These are phyloP conservation scores for Papilio gigon DNA, from an alignment of 2,888 invertebrate genomes.

Conservation along the genomic window DNA sequence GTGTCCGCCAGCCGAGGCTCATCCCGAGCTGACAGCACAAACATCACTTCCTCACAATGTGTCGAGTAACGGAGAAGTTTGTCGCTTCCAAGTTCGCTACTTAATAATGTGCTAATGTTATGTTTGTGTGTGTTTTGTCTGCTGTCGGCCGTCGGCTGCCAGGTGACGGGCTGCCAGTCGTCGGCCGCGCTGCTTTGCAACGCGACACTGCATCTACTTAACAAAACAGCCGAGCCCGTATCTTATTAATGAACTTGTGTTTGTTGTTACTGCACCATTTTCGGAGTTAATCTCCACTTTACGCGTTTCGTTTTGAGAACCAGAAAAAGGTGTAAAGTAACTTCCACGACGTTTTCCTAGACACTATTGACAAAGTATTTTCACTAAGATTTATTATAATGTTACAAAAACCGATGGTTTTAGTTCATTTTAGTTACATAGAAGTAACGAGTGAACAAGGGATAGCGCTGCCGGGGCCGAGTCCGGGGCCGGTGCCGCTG, in stretches of 20 bases:
- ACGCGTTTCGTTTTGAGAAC: not conserved
- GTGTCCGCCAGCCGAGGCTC: slow-evolving; percentile 62
- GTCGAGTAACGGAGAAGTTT: slow-evolving; percentile 61
- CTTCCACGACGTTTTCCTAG: not conserved
- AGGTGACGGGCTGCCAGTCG: slow-evolving; percentile 35
- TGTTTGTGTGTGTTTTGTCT: slow-evolving; percentile 43
- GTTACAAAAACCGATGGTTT: too few species aligned
- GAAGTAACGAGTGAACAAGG: not conserved
- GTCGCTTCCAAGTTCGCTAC: slow-evolving; percentile 49
- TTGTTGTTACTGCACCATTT: not conserved
- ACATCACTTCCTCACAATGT: slow-evolving; percentile 58
- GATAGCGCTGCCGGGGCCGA: too few species aligned
- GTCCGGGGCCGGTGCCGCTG: not conserved
- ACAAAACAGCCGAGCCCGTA: not conserved
- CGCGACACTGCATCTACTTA: slow-evolving; percentile 18
- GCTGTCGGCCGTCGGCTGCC: slow-evolving; percentile 29
- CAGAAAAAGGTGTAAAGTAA: too few species aligned
- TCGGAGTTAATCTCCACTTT: not conserved
- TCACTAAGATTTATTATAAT: not conserved
- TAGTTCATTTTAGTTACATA: too few species aligned
- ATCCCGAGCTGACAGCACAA: slow-evolving; percentile 62
- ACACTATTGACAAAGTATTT: not conserved
- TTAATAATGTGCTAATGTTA: slow-evolving; percentile 47
- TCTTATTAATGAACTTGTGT: not conserved
- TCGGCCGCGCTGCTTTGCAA: slow-evolving; percentile 28